A percentile compares a stretch with the other conserved stretches of the same genome.
Conservation (phyloP, 2,888 invertebrate species). For the Apamea sordens region DNA sequence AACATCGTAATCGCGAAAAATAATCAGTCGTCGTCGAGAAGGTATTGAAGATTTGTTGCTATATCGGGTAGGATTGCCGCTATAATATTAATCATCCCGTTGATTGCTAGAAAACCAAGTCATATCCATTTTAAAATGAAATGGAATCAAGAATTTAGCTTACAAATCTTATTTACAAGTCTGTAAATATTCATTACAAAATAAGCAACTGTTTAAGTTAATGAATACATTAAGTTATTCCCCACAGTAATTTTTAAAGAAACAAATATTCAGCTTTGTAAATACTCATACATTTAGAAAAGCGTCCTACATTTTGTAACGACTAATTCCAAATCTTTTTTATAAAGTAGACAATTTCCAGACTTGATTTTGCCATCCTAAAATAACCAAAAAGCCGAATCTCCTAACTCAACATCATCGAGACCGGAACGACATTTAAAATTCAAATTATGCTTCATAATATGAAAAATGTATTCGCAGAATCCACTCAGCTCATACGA, state of each 20-base stretch:
- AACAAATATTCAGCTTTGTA: slow-evolving; percentile 11
- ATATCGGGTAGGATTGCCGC: background rate
- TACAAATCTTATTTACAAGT: background rate
- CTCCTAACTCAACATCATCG: slow-evolving; percentile 38
- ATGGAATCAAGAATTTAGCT: slow-evolving; percentile 6
- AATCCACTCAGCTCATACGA: slow-evolving; percentile 33
- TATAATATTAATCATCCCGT: background rate
- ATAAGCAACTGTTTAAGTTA: background rate
- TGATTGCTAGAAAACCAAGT: background rate
- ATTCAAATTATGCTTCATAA: slow-evolving; percentile 54
- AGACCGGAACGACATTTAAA: slow-evolving; percentile 53
- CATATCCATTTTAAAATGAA: background rate
- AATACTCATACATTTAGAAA: slow-evolving; percentile 28
- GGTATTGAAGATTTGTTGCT: background rate
- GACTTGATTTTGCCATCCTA: slow-evolving; percentile 19
- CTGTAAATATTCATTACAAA: slow-evolving; percentile 31
- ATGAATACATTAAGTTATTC: slow-evolving; percentile 21
- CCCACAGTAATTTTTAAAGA: background rate
- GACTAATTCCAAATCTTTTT: slow-evolving; percentile 26
- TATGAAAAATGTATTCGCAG: slow-evolving; percentile 43
- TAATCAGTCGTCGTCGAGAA: background rate
- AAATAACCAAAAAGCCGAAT: slow-evolving; percentile 36
- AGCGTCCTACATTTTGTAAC: slow-evolving; percentile 38
- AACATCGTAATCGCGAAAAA: background rate
- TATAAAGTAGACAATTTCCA: slow-evolving; percentile 25